Evolutionary conservation across 2,797 vertebrate species (phyloP).

Genomic region (Hyperoplus immaculatus): DNA sequence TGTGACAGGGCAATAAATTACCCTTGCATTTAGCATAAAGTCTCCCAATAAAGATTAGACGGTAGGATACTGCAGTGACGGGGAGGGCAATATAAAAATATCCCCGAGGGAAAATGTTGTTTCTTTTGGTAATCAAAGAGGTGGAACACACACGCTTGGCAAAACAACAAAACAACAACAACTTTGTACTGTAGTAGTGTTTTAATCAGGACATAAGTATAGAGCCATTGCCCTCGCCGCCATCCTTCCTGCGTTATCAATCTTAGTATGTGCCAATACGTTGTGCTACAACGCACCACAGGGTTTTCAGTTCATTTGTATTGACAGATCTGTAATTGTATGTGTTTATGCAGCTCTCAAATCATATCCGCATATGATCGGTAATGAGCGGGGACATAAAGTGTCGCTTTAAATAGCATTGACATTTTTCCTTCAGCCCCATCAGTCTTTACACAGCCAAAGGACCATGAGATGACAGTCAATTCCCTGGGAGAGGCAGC

Average conservation of each 20-base stretch:
- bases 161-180: constrained; percentile 30
- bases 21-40: constrained; percentile 80
- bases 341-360: constrained; percentile 50
- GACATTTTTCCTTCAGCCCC: constrained; percentile 50
- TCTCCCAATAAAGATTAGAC: constrained; percentile 76
- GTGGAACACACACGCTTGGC: constrained; percentile 54
- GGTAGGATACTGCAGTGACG: constrained; percentile 57
- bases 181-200: constrained; percentile 62
- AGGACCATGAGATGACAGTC: constrained; percentile 53
- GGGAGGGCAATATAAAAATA: constrained; percentile 56
- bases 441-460: constrained; percentile 63
- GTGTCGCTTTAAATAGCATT: constrained; percentile 59
- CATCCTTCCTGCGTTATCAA: constrained; percentile 40
- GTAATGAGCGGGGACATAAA: constrained; percentile 47
- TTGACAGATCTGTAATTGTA: constrained; percentile 59
- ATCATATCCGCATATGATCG: constrained; percentile 46
- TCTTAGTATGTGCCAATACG: constrained; percentile 55
- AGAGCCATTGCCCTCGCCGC: constrained; percentile 5
- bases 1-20: constrained; percentile 82
- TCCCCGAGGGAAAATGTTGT: constrained; percentile 52
- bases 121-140: constrained; percentile 64
- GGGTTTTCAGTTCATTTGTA: constrained; percentile 50
- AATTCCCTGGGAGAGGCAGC: constrained; percentile 66
- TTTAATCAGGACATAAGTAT: constrained; percentile 71
- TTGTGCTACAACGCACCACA: constrained; percentile 37